Conservation (phyloP, 2,888 invertebrate genomes). For the Lepidocyrtinus sp. region DNA sequence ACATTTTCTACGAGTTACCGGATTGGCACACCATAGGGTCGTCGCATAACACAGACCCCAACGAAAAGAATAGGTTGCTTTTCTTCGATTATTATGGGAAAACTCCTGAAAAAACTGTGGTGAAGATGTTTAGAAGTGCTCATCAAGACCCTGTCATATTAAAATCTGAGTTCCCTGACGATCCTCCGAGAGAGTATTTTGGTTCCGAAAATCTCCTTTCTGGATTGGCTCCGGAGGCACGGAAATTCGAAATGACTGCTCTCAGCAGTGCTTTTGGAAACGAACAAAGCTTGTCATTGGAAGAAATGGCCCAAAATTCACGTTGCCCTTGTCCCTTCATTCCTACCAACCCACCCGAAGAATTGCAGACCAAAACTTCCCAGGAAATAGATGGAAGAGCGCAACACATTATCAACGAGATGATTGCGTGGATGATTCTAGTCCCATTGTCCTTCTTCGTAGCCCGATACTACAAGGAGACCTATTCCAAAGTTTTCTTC, state of each 20-base stretch:
- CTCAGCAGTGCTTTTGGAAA: too few species aligned
- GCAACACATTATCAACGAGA: conserved; percentile 41
- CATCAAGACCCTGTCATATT: conserved; percentile 22
- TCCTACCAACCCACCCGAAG: conserved; percentile 29
- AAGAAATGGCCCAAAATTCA: neutral
- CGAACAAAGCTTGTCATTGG: neutral
- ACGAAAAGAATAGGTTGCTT: neutral
- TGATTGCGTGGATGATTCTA: conserved; percentile 44
- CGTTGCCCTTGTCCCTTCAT: conserved; percentile 34
- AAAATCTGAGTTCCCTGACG: conserved; percentile 12
- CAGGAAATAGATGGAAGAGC: conserved; percentile 42
- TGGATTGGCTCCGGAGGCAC: too few species aligned
- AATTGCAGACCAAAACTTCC: conserved; percentile 23
- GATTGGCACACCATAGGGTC: conserved; percentile 17
- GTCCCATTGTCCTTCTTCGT: conserved; percentile 34
- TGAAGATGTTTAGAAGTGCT: conserved; percentile 22
- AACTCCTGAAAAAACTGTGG: neutral
- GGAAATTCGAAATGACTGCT: too few species aligned
- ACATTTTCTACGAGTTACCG: conserved; percentile 7
- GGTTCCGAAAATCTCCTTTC: neutral
- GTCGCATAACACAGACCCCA: neutral
- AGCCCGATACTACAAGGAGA: conserved; percentile 51
- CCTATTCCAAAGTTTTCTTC: conserved; percentile 54
- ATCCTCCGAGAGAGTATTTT: conserved; percentile 2
- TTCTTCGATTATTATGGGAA: conserved; percentile 3